These are phyloP conservation scores for Myodes glareolus DNA, from an alignment of 2,113 vertebrate genomes.

Conservation along the genomic window DNA sequence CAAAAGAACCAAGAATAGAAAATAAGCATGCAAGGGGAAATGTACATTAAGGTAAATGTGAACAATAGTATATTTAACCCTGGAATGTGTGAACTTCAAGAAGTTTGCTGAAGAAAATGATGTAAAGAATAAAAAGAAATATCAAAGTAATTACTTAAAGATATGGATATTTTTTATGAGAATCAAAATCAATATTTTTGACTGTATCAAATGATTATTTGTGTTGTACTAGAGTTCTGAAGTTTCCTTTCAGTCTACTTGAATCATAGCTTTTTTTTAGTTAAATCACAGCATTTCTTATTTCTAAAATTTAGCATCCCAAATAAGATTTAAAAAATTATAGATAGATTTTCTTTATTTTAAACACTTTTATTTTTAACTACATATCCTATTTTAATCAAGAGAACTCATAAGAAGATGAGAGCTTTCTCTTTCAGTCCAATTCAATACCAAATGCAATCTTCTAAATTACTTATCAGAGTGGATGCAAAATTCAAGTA, in stretches of 20 bases:
- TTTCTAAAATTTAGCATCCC: background rate
- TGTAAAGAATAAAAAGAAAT: background rate
- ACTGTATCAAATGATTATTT: background rate
- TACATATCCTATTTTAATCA: conserved; percentile 31
- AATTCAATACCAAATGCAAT: background rate
- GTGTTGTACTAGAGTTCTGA: background rate
- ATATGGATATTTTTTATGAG: background rate
- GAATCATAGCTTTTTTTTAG: background rate
- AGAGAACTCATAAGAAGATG: background rate
- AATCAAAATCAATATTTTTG: background rate
- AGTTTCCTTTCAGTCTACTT: background rate
- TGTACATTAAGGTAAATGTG: background rate
- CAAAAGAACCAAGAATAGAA: background rate
- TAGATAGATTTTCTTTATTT: background rate
- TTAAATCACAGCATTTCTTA: background rate
- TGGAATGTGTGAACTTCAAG: background rate
- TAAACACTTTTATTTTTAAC: background rate
- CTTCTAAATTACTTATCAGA: background rate
- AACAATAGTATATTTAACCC: background rate
- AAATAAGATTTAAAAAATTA: background rate
- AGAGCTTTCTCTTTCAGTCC: background rate
- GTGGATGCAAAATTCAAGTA: conserved; percentile 34
- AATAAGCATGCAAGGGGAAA: background rate
- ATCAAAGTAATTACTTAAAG: background rate
- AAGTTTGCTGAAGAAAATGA: background rate